Evolutionary conservation across 1,140 invertebrate genomes (phyloP).

Genomic region (Trypoxylus dichotomus): DNA sequence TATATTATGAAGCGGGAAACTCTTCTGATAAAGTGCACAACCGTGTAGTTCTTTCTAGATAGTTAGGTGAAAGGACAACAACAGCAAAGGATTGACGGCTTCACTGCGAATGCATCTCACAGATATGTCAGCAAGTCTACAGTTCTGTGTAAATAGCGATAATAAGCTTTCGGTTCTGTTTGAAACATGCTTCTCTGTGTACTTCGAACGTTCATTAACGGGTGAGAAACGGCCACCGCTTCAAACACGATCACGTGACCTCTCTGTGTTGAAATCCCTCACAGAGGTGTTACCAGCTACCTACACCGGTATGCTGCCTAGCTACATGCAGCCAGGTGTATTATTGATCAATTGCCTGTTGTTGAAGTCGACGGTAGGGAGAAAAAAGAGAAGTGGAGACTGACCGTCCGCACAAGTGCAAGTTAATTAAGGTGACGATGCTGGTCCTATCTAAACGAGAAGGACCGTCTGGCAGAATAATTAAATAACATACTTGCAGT

Average conservation of each 20-base stretch:
- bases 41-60: background rate
- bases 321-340: background rate
- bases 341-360: background rate
- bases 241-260: constrained; percentile 1
- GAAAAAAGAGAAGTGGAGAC: background rate
- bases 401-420: background rate
- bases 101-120: background rate
- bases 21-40: background rate
- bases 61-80: background rate
- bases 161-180: background rate
- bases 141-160: background rate
- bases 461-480: background rate
- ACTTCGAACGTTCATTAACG: background rate
- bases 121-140: background rate
- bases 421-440: background rate
- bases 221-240: background rate
- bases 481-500: background rate
- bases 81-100: background rate
- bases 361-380: background rate
- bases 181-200: background rate
- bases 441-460: background rate
- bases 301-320: background rate
- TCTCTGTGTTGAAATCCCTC: background rate
- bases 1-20: too few relatives aligned
- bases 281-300: background rate